These are phyloP conservation scores for Pheosia gnoma DNA, from an alignment of 2,888 invertebrate species.

Conservation along the genomic window DNA sequence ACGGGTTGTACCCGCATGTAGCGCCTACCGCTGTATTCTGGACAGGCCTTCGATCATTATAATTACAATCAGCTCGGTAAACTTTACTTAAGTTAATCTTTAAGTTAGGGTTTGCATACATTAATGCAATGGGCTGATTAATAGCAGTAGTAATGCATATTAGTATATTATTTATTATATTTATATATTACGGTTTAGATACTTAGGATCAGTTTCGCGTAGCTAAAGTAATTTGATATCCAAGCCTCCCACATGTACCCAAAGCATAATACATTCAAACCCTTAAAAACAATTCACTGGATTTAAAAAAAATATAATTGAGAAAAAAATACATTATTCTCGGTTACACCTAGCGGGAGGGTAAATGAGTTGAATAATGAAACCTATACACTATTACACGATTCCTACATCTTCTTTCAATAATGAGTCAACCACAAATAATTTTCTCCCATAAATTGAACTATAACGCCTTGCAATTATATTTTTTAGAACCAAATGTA, in stretches of 20 bases:
- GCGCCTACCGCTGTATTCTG: not conserved
- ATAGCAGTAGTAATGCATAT: not conserved
- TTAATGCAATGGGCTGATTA: constrained; percentile 11
- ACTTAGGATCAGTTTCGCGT: not conserved
- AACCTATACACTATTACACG: constrained; percentile 18
- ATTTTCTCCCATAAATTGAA: not conserved
- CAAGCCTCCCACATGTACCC: not conserved
- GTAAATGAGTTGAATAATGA: constrained; percentile 28
- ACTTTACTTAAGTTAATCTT: constrained; percentile 10
- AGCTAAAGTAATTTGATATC: not conserved
- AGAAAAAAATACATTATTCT: constrained; percentile 29
- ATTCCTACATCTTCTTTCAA: constrained; percentile 7
- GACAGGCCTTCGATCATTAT: constrained; percentile 22
- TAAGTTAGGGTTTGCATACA: not conserved
- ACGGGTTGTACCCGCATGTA: not conserved
- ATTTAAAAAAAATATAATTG: constrained; percentile 17
- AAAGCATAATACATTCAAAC: constrained; percentile 8
- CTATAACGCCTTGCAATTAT: not conserved
- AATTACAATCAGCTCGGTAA: constrained; percentile 46
- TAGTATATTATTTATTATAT: too few species aligned
- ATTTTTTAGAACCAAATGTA: not conserved
- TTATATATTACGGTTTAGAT: not conserved
- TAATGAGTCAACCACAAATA: not conserved
- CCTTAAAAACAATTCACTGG: not conserved
- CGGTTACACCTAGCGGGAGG: constrained; percentile 28